Evolutionary conservation across 2,888 invertebrate genomes (phyloP).

Genomic region (Coelogynopora nodosa): DNA sequence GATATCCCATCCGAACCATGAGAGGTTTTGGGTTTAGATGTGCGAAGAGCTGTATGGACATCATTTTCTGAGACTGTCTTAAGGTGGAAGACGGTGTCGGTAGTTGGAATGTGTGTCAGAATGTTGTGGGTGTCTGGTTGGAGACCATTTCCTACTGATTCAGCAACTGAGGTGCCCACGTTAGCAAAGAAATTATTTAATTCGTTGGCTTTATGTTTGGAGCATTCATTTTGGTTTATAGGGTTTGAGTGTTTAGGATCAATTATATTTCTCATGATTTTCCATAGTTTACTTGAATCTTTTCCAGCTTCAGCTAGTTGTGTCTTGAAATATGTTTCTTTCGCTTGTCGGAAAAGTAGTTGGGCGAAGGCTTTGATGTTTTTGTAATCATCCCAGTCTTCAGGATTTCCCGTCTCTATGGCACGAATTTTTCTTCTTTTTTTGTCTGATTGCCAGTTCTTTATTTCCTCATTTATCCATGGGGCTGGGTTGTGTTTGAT

Average conservation of each 20-base stretch:
- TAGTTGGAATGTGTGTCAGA: not conserved
- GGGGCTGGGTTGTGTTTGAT: not conserved
- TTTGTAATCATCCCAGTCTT: conserved; percentile 43
- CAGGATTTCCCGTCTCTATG: conserved; percentile 8
- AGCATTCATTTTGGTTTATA: not conserved
- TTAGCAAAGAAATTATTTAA: not conserved
- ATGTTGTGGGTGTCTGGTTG: not conserved
- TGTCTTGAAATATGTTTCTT: not conserved
- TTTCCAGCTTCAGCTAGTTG: not conserved
- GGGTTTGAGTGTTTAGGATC: not conserved
- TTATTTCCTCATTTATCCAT: not conserved
- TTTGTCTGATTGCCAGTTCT: not conserved
- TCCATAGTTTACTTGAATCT: not conserved
- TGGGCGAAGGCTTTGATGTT: not conserved
- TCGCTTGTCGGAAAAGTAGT: not conserved
- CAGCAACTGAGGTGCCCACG: not conserved
- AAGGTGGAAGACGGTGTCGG: not conserved
- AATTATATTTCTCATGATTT: not conserved
- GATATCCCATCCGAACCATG: no score
- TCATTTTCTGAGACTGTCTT: no score
- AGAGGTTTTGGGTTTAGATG: no score
- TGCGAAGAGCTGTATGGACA: no score
- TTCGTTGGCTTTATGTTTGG: not conserved
- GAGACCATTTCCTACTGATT: not conserved
- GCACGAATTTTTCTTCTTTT: not conserved